Evolutionary conservation across 1,140 invertebrate species (phyloP), one percentile per base, ranked within the genome.

Genomic region (Chironomus striatipennis): DNA sequence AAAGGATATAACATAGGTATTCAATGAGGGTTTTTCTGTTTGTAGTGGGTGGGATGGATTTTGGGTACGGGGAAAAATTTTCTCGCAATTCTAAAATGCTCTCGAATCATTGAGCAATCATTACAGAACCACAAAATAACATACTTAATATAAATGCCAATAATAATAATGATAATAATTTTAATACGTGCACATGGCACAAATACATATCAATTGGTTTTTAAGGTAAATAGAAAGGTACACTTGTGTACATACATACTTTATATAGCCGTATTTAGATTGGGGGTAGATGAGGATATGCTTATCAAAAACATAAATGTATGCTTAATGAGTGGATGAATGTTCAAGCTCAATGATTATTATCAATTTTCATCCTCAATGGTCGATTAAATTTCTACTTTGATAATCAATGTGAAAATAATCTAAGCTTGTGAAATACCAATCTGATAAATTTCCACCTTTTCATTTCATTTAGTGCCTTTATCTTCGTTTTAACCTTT

Each of bases 381-480:
- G 65, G 17, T 9, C 65, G 20, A 70, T 70, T 70, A 70, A 70
- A 70, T 70, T 34, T 70, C 20, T 70, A 70, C 65, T 70, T 70
- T 70, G 65, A 70, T 70, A 20, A 70, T 70, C 65, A 21, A 70
- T 18, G 17, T 70, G 17, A 21, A 70, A 70, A 70, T 70, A 21
- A 70, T 70, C 24, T 34, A 34, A 34, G 5, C 24, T 20, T 70
- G 65, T 70, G 24, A 70, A 7, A 70, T 70, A 70, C 18, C 47
- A 57, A n/a, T 57, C 47, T 34, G 47, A 57, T 57, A 57, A 57
- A 57, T 57, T 57, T 57, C n/a, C 47, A 57, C 47, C 47, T 12
- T 15, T 57, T n/a, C n/a, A n/a, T n/a, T n/a, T n/a, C n/a, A n/a
- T n/a, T 34, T 34, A 34, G 24, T 34, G 24, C 24, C 24, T 34